These are phyloP conservation scores for Platyscapa corneri DNA, from an alignment of 1,140 invertebrate genomes.

Conservation along the genomic window DNA sequence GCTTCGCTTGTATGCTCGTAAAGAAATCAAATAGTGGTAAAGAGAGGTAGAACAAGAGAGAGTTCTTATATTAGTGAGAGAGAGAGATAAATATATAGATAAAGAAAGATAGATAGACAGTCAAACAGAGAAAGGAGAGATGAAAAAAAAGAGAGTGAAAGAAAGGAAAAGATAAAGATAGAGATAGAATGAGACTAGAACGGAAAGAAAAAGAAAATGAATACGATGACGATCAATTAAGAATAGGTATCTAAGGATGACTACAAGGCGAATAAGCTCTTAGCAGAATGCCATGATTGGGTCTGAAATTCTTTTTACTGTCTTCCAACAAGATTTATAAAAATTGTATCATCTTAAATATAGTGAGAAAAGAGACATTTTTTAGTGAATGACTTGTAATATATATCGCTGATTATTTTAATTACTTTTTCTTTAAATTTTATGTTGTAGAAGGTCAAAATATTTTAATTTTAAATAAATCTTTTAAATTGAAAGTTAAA, in stretches of 20 bases:
- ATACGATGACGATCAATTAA: background rate
- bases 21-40: slow-evolving; percentile 44
- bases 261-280: background rate
- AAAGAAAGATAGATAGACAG: slow-evolving; percentile 15
- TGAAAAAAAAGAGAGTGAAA: background rate
- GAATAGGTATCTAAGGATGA: slow-evolving; percentile 35
- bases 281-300: background rate
- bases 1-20: background rate
- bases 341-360: too few species aligned
- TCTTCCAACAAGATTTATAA: background rate
- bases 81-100: background rate
- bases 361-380: too few species aligned
- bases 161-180: background rate
- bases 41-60: background rate
- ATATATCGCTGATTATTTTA: too few species aligned
- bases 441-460: too few species aligned
- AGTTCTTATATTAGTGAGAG: slow-evolving; percentile 1
- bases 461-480: too few species aligned
- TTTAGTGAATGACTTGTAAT: too few species aligned
- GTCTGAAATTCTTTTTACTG: background rate
- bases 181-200: background rate
- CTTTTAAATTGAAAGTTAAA: too few species aligned
- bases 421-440: too few species aligned
- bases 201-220: background rate
- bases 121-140: slow-evolving; percentile 31